These are phyloP conservation scores for Hippolais icterina DNA, from an alignment of 2,113 vertebrate species.

Conservation along the genomic window DNA sequence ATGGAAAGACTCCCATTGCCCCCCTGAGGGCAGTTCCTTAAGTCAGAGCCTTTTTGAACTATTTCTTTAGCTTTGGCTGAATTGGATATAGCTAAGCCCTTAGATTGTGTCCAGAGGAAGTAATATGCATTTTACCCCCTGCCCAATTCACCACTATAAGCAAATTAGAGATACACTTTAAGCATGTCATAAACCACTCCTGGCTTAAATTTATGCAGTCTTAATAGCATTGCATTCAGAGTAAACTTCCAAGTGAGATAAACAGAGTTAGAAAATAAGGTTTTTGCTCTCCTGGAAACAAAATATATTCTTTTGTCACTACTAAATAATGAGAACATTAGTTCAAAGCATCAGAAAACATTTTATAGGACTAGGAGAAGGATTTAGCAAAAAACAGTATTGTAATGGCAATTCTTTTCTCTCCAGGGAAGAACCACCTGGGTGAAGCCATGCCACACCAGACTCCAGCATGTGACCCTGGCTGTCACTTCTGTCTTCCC, in stretches of 20 bases:
- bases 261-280: constrained; percentile 35
- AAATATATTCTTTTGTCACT: constrained; percentile 47
- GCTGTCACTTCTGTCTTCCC: neutral
- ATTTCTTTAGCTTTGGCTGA: neutral
- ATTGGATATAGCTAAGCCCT: neutral
- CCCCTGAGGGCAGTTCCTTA: neutral
- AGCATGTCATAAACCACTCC: constrained; percentile 7
- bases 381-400: neutral
- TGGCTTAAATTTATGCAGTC: constrained; percentile 25
- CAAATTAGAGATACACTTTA: constrained; percentile 2
- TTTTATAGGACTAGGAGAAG: neutral
- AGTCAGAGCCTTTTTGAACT: neutral
- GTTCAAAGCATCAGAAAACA: constrained; percentile 28
- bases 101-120: neutral
- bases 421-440: neutral
- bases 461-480: neutral
- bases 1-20: neutral
- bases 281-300: constrained; percentile 58
- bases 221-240: constrained; percentile 22
- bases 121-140: neutral
- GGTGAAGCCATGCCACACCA: neutral
- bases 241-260: constrained; percentile 36
- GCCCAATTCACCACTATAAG: neutral
- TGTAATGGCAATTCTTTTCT: neutral
- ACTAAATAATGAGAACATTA: constrained; percentile 48